phyloP scores from a whole-genome alignment of 2,888 invertebrate species.

The Troglohyphantes excavatus region DNA sequence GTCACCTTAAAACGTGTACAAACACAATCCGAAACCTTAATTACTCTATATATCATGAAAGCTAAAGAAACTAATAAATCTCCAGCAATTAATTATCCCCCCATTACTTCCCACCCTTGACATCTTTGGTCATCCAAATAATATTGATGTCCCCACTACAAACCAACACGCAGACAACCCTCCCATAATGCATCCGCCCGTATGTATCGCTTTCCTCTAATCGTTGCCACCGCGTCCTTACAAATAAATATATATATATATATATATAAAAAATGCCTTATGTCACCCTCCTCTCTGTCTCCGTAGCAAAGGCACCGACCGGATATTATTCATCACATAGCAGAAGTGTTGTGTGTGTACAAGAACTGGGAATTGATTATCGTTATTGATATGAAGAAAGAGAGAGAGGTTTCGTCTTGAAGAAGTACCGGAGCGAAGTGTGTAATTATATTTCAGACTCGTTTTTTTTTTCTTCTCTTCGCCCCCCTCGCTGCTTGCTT shows the following conservation, averaged over 20 bases:
- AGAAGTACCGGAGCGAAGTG: not conserved
- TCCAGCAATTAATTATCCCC: no score
- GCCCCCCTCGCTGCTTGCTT: no score
- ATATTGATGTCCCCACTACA: no score
- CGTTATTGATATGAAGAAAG: constrained; percentile 40
- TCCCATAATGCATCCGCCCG: constrained; percentile 22
- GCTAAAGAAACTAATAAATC: no score
- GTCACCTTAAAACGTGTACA: no score
- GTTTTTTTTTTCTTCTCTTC: not conserved
- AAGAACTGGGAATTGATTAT: constrained; percentile 46
- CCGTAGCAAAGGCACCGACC: constrained; percentile 35
- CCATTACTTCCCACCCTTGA: no score
- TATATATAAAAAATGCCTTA: no score
- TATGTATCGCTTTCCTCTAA: constrained; percentile 50
- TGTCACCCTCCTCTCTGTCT: constrained; percentile 44
- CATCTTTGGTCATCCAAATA: no score
- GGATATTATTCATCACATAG: not conserved
- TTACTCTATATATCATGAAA: no score
- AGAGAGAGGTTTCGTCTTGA: not conserved
- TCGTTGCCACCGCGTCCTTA: constrained; percentile 10
- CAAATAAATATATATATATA: no score
- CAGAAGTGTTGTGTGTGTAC: not conserved
- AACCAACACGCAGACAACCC: not conserved
- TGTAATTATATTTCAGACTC: constrained; percentile 2
- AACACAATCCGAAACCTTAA: no score